phyloP scores from a whole-genome alignment of 2,113 vertebrate genomes.

The Phalacrocorax carbo region DNA sequence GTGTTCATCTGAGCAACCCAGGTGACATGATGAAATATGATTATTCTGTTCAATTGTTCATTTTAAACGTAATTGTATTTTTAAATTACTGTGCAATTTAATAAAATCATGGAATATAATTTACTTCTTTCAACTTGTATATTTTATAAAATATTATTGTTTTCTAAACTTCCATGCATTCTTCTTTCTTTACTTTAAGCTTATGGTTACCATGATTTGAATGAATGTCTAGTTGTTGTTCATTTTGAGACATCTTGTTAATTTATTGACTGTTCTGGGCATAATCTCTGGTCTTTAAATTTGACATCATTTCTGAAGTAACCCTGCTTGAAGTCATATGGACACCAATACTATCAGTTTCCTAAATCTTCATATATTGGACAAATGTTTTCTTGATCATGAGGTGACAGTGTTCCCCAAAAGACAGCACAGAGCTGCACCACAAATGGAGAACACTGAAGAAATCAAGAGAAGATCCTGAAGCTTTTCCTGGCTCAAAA shows the following conservation, averaged over 20 bases:
- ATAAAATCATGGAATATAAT: slow-evolving; percentile 56
- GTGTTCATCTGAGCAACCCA: slow-evolving; percentile 30
- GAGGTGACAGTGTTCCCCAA: background rate
- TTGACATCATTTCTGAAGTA: background rate
- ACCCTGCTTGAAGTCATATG: background rate
- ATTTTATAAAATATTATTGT: background rate
- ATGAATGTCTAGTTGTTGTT: background rate
- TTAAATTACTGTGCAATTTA: slow-evolving; percentile 63
- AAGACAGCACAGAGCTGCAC: background rate
- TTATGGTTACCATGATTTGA: background rate
- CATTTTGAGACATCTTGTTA: background rate
- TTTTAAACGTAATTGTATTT: slow-evolving; percentile 62
- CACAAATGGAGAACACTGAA: background rate
- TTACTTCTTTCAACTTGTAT: slow-evolving; percentile 32
- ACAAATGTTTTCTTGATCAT: background rate
- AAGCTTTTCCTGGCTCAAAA: background rate
- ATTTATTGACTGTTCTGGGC: background rate
- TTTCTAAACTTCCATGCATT: slow-evolving; percentile 11
- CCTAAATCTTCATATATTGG: background rate
- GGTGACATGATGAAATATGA: slow-evolving; percentile 62
- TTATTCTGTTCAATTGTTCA: slow-evolving; percentile 64
- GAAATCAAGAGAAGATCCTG: background rate
- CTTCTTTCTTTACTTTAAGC: slow-evolving; percentile 9
- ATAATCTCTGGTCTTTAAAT: background rate
- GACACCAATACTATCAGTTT: background rate